These are phyloP conservation scores for Onychomys leucogaster DNA, from an alignment of 2,797 vertebrate genomes.

Conservation along the genomic window DNA sequence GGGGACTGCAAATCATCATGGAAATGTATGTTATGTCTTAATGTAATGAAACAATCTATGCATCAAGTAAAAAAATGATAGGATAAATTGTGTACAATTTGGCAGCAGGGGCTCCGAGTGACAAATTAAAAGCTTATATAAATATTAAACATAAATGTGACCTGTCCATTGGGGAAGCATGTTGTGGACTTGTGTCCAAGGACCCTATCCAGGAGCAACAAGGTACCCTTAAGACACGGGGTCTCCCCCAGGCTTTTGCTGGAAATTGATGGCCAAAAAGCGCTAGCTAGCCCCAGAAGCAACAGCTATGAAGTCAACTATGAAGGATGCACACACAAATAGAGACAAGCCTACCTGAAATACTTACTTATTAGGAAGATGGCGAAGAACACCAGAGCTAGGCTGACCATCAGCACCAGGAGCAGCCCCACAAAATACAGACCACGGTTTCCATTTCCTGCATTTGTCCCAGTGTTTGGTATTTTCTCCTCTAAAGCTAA, in stretches of 20 bases:
- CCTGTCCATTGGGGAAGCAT: not conserved
- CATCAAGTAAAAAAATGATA: not conserved
- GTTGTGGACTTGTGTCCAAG: too few species aligned
- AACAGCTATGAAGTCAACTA: not conserved
- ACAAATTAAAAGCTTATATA: not conserved
- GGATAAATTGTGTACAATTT: not conserved
- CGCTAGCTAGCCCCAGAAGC: not conserved
- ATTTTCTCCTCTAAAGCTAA: slow-evolving; percentile 81
- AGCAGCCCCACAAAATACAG: slow-evolving; percentile 83
- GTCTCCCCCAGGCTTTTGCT: not conserved
- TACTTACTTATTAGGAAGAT: slow-evolving; percentile 89
- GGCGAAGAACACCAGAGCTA: slow-evolving; percentile 87
- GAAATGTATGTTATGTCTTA: not conserved
- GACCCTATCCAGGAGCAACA: not conserved
- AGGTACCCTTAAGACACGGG: accelerated
- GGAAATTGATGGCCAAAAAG: not conserved
- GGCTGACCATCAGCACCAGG: slow-evolving; percentile 84
- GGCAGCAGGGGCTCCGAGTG: not conserved
- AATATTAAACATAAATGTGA: not conserved
- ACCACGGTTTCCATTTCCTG: slow-evolving; percentile 35
- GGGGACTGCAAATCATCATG: not conserved
- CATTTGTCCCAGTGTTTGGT: not conserved
- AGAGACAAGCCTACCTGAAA: not conserved
- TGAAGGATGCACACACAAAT: not conserved
- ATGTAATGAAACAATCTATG: not conserved